Evolutionary conservation across 1,140 invertebrate species (phyloP).

Genomic region (Spodoptera frugiperda): DNA sequence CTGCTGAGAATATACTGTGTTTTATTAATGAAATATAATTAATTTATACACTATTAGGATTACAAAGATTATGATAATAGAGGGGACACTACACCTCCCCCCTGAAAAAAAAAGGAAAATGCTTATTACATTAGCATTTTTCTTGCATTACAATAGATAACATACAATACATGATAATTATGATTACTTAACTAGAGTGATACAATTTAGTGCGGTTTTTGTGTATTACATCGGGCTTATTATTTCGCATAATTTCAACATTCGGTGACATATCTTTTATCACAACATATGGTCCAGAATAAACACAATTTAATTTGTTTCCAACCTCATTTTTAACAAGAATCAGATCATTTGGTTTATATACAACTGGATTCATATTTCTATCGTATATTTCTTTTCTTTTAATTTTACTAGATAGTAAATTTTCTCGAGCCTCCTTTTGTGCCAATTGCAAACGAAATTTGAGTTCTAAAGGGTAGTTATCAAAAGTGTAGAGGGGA

Average conservation of each 20-base stretch:
- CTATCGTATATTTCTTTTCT: no score
- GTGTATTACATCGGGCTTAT: constrained; percentile 1
- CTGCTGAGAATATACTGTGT: no score
- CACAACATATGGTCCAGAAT: constrained; percentile 4
- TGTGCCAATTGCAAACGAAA: not conserved
- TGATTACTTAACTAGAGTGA: not conserved
- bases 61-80: no score
- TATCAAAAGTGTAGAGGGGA: constrained; percentile 5
- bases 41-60: no score
- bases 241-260: constrained; percentile 1
- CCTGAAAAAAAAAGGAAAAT: no score
- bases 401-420: no score
- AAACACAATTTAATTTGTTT: not conserved
- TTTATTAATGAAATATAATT: no score
- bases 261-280: constrained; percentile 2
- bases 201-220: constrained; percentile 1
- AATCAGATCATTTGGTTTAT: not conserved
- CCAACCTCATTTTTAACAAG: not conserved
- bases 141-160: no score
- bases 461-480: not conserved
- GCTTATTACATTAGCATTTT: no score
- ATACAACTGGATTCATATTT: no score
- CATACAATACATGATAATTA: no score
- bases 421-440: not conserved
- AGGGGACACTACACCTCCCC: no score